A percentile compares a stretch with the other conserved stretches of the same genome.
phyloP scores from a whole-genome alignment of 2,113 vertebrate genomes.

The Melanotaenia duboulayi region DNA sequence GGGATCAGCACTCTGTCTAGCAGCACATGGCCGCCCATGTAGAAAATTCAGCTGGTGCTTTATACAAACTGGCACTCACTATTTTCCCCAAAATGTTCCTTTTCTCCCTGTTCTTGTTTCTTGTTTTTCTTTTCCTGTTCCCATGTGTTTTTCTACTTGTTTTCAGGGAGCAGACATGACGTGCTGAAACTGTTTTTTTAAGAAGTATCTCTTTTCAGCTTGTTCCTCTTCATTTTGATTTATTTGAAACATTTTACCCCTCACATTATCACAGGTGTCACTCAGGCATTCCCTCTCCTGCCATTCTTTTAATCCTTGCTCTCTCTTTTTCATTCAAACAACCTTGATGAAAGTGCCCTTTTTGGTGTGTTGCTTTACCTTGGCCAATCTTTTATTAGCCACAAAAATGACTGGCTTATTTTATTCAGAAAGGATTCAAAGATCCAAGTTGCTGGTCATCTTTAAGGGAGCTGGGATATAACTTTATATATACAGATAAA shows the following conservation, averaged over 20 bases:
- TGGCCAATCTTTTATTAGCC: not conserved
- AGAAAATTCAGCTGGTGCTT: constrained; percentile 37
- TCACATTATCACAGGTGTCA: not conserved
- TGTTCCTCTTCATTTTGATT: not conserved
- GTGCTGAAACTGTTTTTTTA: not conserved
- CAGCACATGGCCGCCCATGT: constrained; percentile 26
- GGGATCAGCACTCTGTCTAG: constrained; percentile 33
- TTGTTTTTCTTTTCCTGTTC: too few species aligned
- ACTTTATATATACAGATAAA: too few species aligned
- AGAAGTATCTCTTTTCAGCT: not conserved
- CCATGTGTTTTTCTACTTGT: constrained; percentile 3
- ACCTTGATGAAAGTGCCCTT: not conserved
- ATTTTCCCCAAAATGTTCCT: constrained; percentile 15
- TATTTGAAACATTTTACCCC: not conserved
- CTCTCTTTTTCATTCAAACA: not conserved
- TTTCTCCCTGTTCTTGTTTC: constrained; percentile 19
- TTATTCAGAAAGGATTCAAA: not conserved
- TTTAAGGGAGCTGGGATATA: not conserved
- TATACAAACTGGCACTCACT: constrained; percentile 18
- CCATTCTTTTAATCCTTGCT: not conserved
- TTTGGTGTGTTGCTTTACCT: too few species aligned
- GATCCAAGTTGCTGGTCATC: not conserved
- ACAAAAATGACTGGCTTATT: not conserved
- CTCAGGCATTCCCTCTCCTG: not conserved
- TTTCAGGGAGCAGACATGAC: not conserved